A percentile compares a stretch with the other conserved stretches of the same genome.
phyloP scores from a whole-genome alignment of 1,140 invertebrate genomes.

The Leptestheria dahalacensis region DNA sequence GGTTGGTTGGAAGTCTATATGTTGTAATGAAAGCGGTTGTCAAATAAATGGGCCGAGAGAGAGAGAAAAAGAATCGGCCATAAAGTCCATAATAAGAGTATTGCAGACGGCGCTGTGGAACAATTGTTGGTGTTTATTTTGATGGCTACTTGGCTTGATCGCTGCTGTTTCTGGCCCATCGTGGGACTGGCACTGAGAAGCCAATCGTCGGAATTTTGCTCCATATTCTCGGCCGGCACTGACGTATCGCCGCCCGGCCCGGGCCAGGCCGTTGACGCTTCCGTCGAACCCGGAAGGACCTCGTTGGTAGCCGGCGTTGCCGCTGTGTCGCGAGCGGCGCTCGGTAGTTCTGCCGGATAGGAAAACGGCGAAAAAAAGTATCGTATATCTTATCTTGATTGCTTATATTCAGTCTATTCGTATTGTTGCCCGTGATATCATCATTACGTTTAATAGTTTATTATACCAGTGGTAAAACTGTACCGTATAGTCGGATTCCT shows the following conservation, averaged over 20 bases:
- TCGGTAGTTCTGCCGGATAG: background rate
- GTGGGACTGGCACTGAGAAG: background rate
- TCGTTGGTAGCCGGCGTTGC: background rate
- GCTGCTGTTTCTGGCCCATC: background rate
- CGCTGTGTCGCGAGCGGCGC: background rate
- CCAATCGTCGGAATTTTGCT: background rate
- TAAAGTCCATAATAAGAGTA: background rate
- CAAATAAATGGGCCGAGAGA: background rate
- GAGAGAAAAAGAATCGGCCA: background rate
- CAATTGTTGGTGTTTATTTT: background rate
- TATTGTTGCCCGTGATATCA: no score
- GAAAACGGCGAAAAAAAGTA: background rate
- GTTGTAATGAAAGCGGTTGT: background rate
- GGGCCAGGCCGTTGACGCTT: background rate
- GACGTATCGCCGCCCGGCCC: background rate
- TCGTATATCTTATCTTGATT: no score
- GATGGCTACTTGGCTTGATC: background rate
- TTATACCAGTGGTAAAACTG: background rate
- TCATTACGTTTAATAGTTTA: background rate
- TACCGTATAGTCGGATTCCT: slow-evolving; percentile 66
- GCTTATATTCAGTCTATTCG: no score
- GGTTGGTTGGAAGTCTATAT: background rate
- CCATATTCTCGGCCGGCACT: background rate
- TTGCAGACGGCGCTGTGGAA: background rate
- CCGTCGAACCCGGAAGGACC: background rate